Evolutionary conservation across 2,888 invertebrate genomes (phyloP).

Genomic region (Margaritifera margaritifera): DNA sequence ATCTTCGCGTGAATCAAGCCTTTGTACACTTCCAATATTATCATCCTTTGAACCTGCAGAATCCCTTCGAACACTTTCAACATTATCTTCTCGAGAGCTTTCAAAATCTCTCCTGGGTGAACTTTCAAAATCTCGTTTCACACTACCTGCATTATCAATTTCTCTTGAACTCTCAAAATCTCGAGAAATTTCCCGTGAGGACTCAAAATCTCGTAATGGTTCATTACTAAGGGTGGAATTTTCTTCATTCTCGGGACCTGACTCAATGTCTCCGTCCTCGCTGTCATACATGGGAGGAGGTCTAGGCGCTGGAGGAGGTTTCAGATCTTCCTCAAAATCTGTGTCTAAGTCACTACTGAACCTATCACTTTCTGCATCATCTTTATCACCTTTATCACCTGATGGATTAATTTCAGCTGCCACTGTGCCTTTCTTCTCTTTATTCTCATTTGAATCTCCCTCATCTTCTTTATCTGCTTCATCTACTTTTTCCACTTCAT

Average conservation of each 20-base stretch:
- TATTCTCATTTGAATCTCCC: neutral
- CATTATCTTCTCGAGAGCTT: no score
- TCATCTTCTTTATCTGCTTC: conserved; percentile 17
- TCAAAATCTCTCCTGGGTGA: conserved; percentile 26
- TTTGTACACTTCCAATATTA: no score
- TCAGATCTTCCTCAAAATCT: conserved; percentile 52
- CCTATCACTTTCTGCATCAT: conserved; percentile 44
- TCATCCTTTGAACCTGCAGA: no score
- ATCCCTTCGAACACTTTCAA: no score
- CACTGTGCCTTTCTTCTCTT: neutral
- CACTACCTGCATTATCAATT: conserved; percentile 23
- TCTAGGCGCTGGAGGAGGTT: conserved; percentile 52
- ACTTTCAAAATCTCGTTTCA: no score
- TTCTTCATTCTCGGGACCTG: conserved; percentile 48
- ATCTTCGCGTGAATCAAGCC: no score
- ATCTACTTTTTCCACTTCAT: conserved; percentile 19
- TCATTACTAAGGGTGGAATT: conserved; percentile 37
- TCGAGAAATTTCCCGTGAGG: conserved; percentile 37
- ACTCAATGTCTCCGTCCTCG: conserved; percentile 54
- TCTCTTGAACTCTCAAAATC: conserved; percentile 43
- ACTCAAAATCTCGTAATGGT: conserved; percentile 39
- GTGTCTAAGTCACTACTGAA: conserved; percentile 50
- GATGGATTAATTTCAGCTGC: neutral
- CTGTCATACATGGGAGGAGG: conserved; percentile 54
- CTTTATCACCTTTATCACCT: conserved; percentile 17